phyloP scores from a whole-genome alignment of 1,140 invertebrate species.

The Trialeurodes vaporariorum region DNA sequence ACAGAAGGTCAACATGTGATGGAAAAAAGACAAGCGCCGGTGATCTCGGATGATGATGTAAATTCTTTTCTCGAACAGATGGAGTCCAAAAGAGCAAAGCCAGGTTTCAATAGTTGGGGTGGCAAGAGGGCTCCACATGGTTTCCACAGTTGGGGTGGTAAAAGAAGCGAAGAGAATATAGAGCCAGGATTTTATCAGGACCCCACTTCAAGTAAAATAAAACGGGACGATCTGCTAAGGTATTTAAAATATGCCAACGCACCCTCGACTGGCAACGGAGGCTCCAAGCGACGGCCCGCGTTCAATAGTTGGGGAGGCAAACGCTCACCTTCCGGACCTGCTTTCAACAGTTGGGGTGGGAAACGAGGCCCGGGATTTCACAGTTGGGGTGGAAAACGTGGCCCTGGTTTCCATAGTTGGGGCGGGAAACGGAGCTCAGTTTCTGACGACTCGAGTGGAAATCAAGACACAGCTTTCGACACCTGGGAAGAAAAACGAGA shows the following conservation, averaged over 20 bases:
- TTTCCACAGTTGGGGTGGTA: neutral
- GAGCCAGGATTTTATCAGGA: too few species aligned
- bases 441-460: too few species aligned
- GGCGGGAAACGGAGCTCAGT: neutral
- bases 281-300: neutral
- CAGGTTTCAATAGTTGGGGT: neutral
- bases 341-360: neutral
- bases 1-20: neutral
- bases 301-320: neutral
- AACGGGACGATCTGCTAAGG: neutral
- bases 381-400: neutral
- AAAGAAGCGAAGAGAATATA: neutral
- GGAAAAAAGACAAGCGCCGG: neutral
- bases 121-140: neutral
- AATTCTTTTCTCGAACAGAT: neutral
- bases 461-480: neutral
- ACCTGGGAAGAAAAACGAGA: conserved; percentile 8
- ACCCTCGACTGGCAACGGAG: neutral
- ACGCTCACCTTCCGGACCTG: too few species aligned
- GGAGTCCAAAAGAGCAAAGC: neutral
- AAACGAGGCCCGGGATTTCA: neutral
- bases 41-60: neutral
- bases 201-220: neutral
- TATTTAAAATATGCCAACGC: neutral
- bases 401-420: neutral